A percentile compares a stretch with the other conserved stretches of the same genome.
These are phyloP conservation scores for Chionodraco myersi DNA, from an alignment of 2,113 vertebrate genomes.

Conservation along the genomic window DNA sequence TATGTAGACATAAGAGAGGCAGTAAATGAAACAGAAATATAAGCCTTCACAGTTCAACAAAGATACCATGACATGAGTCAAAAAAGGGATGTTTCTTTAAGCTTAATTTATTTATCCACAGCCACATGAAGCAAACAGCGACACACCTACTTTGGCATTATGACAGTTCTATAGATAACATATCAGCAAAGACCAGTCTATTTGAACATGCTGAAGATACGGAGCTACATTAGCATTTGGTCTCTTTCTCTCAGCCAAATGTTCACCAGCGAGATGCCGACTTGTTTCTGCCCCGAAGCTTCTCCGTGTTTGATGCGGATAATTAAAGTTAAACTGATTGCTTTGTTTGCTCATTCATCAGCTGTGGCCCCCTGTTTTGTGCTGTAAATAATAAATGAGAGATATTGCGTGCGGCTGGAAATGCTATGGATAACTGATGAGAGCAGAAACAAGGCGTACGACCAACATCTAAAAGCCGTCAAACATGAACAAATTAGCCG, in stretches of 20 bases:
- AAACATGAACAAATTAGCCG: background rate
- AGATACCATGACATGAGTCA: background rate
- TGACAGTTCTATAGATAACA: too few species aligned
- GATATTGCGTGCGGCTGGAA: background rate
- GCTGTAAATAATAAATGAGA: background rate
- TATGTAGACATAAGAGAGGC: background rate
- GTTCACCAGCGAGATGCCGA: background rate
- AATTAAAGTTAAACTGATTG: background rate
- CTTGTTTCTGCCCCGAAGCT: background rate
- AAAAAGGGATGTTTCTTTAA: background rate
- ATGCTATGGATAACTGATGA: background rate
- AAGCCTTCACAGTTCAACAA: background rate
- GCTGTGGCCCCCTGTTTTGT: background rate
- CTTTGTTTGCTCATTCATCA: background rate
- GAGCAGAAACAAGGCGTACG: background rate
- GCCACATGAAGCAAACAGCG: too few species aligned
- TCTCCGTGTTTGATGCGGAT: too few species aligned
- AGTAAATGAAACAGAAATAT: background rate
- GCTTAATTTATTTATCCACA: background rate
- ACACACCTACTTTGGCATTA: too few species aligned
- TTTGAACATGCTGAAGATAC: background rate
- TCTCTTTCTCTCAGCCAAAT: too few species aligned
- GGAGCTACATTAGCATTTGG: too few species aligned
- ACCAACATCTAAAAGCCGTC: background rate
- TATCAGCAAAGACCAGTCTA: too few species aligned